Evolutionary conservation across 1,140 invertebrate species (phyloP).

Genomic region (Drosophila simulans): DNA sequence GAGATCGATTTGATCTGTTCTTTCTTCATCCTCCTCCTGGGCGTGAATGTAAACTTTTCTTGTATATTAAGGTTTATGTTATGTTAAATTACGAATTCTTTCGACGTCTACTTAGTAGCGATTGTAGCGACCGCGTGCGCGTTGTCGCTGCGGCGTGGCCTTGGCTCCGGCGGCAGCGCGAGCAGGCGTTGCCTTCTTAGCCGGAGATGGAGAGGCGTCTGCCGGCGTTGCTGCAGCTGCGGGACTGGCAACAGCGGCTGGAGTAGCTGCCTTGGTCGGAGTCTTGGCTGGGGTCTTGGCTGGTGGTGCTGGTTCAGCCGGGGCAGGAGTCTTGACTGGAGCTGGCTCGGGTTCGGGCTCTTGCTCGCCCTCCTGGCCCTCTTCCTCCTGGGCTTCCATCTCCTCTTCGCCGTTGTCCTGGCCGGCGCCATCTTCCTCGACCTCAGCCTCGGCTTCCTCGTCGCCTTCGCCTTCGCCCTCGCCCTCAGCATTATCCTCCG

Average conservation of each 20-base stretch:
- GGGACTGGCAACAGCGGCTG: constrained; percentile 32
- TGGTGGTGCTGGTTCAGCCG: constrained; percentile 30
- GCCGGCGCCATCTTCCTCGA: constrained; percentile 40
- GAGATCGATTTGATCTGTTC: constrained; percentile 5
- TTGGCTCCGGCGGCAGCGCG: constrained; percentile 56
- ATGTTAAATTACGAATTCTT: constrained; percentile 26
- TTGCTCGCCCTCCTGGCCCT: constrained; percentile 55
- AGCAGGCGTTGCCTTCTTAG: constrained; percentile 72
- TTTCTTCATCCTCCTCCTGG: constrained; percentile 25
- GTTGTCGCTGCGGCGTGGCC: constrained; percentile 74
- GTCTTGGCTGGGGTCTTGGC: constrained; percentile 52
- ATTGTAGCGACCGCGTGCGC: constrained; percentile 80
- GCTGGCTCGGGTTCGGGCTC: constrained; percentile 59
- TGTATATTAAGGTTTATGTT: constrained; percentile 56
- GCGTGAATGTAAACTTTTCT: constrained; percentile 28
- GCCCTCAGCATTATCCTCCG: constrained; percentile 74
- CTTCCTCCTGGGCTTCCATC: constrained; percentile 66
- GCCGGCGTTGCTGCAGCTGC: constrained; percentile 26
- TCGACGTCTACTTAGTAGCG: constrained; percentile 58
- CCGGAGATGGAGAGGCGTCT: constrained; percentile 54
- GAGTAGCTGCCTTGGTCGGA: constrained; percentile 28
- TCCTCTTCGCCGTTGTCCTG: constrained; percentile 69
- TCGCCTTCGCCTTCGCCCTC: constrained; percentile 60
- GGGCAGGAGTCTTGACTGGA: constrained; percentile 35
- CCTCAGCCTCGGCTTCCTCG: constrained; percentile 51